These are phyloP conservation scores for Hylia prasina DNA, from an alignment of 2,113 vertebrate genomes.

Conservation along the genomic window DNA sequence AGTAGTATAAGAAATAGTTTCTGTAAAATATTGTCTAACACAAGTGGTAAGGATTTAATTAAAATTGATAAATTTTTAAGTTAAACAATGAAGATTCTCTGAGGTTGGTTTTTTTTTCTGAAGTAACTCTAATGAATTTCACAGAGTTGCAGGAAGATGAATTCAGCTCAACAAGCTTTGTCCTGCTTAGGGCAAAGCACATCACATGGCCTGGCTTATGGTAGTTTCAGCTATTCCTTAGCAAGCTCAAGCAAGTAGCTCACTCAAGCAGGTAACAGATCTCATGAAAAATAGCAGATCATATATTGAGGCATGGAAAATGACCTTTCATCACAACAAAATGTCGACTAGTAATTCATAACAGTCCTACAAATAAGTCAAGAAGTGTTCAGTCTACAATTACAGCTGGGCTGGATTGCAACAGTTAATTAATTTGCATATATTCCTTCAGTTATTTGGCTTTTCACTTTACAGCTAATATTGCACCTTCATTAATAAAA, in stretches of 20 bases:
- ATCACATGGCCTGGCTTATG: background rate
- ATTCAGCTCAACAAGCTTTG: background rate
- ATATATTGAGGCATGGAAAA: background rate
- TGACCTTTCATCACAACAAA: background rate
- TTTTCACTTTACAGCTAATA: background rate
- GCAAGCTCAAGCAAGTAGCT: conserved; percentile 39
- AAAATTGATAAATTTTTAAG: background rate
- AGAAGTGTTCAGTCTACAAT: background rate
- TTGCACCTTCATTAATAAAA: background rate
- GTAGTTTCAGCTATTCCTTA: conserved; percentile 23
- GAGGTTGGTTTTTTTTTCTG: background rate
- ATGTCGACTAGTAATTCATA: conserved; percentile 1
- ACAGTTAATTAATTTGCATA: background rate
- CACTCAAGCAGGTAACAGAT: conserved; percentile 11
- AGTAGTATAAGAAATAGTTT: background rate
- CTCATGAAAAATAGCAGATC: conserved; percentile 27
- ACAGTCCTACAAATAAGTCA: conserved; percentile 17
- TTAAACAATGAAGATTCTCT: background rate
- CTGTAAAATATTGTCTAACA: background rate
- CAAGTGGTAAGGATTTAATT: background rate
- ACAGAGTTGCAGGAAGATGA: background rate
- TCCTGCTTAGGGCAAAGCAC: background rate
- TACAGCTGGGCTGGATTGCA: background rate
- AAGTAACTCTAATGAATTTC: background rate
- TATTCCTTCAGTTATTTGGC: background rate